Evolutionary conservation across 2,888 invertebrate species (phyloP).

Genomic region (Noctuana brunneofusca): DNA sequence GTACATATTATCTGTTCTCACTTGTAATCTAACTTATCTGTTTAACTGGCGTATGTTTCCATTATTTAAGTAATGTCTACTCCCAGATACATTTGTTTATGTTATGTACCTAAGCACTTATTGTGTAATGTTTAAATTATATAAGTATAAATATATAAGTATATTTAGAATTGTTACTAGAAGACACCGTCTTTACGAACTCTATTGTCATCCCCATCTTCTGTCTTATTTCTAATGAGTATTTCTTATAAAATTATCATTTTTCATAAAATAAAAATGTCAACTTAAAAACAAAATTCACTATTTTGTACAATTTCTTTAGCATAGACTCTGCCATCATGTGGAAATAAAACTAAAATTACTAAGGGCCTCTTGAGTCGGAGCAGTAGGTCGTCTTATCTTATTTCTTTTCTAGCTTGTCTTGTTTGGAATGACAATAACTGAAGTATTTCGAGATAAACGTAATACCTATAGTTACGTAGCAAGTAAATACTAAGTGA

Average conservation of each 20-base stretch:
- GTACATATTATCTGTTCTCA: too few species aligned
- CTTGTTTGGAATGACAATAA: slow-evolving; percentile 29
- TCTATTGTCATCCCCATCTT: background rate
- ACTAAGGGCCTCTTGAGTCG: slow-evolving; percentile 22
- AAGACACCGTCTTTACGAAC: background rate
- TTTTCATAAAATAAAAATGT: background rate
- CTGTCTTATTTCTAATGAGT: background rate
- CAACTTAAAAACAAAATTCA: background rate
- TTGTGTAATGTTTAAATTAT: too few species aligned
- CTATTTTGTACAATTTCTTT: slow-evolving; percentile 8
- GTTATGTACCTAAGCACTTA: too few species aligned
- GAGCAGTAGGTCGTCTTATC: slow-evolving; percentile 35
- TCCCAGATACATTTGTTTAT: too few species aligned
- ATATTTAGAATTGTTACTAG: too few species aligned
- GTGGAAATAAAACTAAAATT: slow-evolving; percentile 33
- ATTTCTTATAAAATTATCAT: background rate
- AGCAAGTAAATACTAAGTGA: background rate
- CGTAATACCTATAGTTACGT: background rate
- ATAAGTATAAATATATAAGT: too few species aligned
- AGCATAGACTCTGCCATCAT: slow-evolving; percentile 7
- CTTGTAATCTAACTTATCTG: too few species aligned
- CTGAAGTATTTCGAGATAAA: slow-evolving; percentile 13
- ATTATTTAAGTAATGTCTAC: too few species aligned
- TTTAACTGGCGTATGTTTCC: too few species aligned
- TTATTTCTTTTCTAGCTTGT: slow-evolving; percentile 30